Percentiles rank a stretch among this genome's conserved stretches.
These are phyloP conservation scores for Hirtodrosophila histrioides DNA, from an alignment of 2,888 invertebrate species.

Conservation along the genomic window DNA sequence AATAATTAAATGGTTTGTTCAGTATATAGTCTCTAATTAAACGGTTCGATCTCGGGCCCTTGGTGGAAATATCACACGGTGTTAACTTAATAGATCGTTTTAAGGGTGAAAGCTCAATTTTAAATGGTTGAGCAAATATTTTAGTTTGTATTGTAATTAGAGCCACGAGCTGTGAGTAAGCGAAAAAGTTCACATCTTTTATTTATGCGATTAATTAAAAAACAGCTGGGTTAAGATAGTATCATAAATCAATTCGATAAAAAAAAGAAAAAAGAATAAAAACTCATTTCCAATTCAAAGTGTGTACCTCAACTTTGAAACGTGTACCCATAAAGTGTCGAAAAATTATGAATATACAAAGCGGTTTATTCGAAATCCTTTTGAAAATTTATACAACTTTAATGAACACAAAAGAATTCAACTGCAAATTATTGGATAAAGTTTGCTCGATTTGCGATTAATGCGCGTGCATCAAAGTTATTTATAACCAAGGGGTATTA, in stretches of 20 bases:
- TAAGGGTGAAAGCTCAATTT: conserved; percentile 19
- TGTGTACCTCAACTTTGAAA: not conserved
- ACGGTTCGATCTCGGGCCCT: conserved; percentile 2
- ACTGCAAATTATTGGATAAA: not conserved
- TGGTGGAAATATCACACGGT: not conserved
- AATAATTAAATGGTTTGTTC: conserved; percentile 1
- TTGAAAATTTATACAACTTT: not conserved
- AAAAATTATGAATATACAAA: not conserved
- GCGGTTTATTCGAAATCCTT: not conserved
- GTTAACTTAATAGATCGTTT: conserved; percentile 4
- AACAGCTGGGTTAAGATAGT: conserved; percentile 20
- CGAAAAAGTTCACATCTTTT: not conserved
- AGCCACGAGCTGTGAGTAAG: conserved; percentile 14
- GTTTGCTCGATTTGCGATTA: conserved; percentile 13
- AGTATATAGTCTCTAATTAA: conserved; percentile 17
- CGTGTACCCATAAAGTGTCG: conserved; percentile 12
- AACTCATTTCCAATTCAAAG: conserved; percentile 24
- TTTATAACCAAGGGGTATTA: too few relatives aligned
- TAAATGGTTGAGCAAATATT: conserved; percentile 9
- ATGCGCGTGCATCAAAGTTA: not conserved
- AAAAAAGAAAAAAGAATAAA: not conserved
- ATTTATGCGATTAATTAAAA: conserved; percentile 1
- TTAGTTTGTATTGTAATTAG: conserved; percentile 18
- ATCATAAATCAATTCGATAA: conserved; percentile 34
- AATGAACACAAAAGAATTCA: too few relatives aligned